These are phyloP conservation scores for Teleogryllus occipitalis DNA, from an alignment of 1,140 invertebrate genomes.

Conservation along the genomic window DNA sequence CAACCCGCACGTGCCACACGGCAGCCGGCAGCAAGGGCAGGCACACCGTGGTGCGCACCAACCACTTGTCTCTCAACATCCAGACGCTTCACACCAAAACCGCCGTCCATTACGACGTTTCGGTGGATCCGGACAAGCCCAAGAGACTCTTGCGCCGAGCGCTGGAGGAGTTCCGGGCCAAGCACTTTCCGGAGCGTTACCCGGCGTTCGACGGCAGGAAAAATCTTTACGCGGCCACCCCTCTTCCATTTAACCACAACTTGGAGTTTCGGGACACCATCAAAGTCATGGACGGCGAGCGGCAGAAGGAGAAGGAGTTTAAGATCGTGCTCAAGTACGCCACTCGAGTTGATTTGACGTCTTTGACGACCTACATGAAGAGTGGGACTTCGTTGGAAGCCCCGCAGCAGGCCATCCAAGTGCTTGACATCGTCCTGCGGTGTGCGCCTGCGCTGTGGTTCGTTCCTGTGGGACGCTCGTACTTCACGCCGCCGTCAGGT, in stretches of 20 bases:
- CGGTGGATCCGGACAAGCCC: constrained; percentile 41
- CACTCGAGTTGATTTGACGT: constrained; percentile 44
- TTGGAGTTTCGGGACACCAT: constrained; percentile 12
- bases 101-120: constrained; percentile 46
- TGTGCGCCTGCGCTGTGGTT: constrained; percentile 20
- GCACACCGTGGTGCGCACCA: constrained; percentile 42
- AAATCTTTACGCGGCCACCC: constrained; percentile 46
- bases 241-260: constrained; percentile 28
- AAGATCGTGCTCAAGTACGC: constrained; percentile 50
- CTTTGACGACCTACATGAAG: constrained; percentile 40
- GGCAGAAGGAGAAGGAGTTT: constrained; percentile 41
- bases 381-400: constrained; percentile 35
- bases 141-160: constrained; percentile 34
- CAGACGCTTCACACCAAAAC: constrained; percentile 32
- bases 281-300: constrained; percentile 34
- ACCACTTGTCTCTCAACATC: constrained; percentile 43
- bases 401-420: constrained; percentile 62
- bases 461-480: constrained; percentile 44
- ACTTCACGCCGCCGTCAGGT: constrained; percentile 39
- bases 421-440: constrained; percentile 73
- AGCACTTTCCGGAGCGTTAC: constrained; percentile 30
- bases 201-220: constrained; percentile 66
- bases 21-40: constrained; percentile 36
- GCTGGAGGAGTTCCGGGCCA: constrained; percentile 30
- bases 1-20: not conserved